Evolutionary conservation across 2,113 vertebrate genomes (phyloP), one percentile per base, ranked within the genome.

Genomic region (Sclerurus mexicanus): DNA sequence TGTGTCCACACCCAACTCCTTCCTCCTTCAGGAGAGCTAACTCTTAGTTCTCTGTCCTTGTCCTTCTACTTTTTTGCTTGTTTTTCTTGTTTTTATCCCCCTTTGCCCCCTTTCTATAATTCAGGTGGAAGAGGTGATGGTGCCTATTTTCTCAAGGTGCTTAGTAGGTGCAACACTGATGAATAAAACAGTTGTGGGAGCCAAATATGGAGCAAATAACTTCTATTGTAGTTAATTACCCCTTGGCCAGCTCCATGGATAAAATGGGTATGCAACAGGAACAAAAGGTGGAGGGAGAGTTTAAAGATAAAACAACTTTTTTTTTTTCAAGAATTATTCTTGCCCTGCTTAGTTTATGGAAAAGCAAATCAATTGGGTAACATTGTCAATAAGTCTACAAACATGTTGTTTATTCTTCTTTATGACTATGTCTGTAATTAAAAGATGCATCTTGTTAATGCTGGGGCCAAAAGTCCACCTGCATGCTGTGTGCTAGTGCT

Each of bases 251-350:
- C 21, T 75, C 8, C 59, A 49, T 12, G 3, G 66, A 59, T 20
- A 23, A 50, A 63, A 77, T 21, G 9, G 18, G 24, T n/a, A 14
- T 40, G 23, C 12, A 33, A 17, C 16, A 56, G 42, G 42, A 77
- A 44, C 21, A 31, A 55, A 24, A 5, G 1, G 3, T 0, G 7
- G 6, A 19, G 7, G 18, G 2, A 64, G 33, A 42, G 62, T 14
- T 59, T 64, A 28, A 62, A 78, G 22, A 21, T 63, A 68, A 63
- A 85, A 6, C 14, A 60, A 24, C 0, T 10, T 21, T 50, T 22
- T 35, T 63, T 56, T 55, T 49, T 55, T 6, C 14, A 7, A 66
- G 35, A 35, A 18, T 17, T 68, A 7, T 49, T 58, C 30, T 55
- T 80, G 40, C 3, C 14, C 17, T 67, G 2, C 4, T 63, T 63